Conservation (phyloP, 2,888 invertebrate species). For the Pemphredon lugubris region DNA sequence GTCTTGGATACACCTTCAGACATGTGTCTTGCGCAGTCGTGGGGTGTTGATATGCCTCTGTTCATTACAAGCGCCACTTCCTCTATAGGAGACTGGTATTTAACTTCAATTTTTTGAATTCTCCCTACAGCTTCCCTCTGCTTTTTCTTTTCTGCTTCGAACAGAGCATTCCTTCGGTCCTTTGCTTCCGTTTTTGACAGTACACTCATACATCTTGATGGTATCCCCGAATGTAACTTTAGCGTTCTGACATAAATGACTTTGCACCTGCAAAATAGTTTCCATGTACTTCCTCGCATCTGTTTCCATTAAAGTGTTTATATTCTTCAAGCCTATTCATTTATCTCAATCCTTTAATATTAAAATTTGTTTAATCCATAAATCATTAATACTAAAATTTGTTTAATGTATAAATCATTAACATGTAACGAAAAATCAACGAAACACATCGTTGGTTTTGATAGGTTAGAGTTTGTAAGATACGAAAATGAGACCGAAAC, state of each 20-base stretch:
- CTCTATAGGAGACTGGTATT: conserved; percentile 85
- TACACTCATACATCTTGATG: conserved; percentile 49
- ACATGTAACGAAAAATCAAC: too few species aligned
- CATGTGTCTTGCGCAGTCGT: conserved; percentile 88
- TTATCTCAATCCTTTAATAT: not conserved
- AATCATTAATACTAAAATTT: too few species aligned
- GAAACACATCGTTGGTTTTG: too few species aligned
- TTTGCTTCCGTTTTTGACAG: conserved; percentile 80
- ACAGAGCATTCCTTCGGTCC: conserved; percentile 86
- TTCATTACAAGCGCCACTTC: conserved; percentile 93
- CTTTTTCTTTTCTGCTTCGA: conserved; percentile 88
- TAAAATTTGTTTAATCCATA: too few species aligned
- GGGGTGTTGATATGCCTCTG: conserved; percentile 94
- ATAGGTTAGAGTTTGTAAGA: too few species aligned
- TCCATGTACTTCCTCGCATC: too few species aligned
- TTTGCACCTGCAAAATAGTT: conserved; percentile 56
- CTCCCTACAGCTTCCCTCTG: conserved; percentile 90
- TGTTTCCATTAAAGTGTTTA: not conserved
- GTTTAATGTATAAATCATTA: too few species aligned
- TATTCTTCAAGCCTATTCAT: not conserved
- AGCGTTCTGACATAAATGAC: conserved; percentile 51
- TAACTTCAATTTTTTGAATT: conserved; percentile 95
- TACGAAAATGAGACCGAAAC: too few species aligned
- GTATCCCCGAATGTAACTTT: conserved; percentile 47
- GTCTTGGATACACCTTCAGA: conserved; percentile 70